These are phyloP conservation scores for Stichopus horrens DNA, from an alignment of 53 echinoderm and acorn worm genomes.

Conservation along the genomic window DNA sequence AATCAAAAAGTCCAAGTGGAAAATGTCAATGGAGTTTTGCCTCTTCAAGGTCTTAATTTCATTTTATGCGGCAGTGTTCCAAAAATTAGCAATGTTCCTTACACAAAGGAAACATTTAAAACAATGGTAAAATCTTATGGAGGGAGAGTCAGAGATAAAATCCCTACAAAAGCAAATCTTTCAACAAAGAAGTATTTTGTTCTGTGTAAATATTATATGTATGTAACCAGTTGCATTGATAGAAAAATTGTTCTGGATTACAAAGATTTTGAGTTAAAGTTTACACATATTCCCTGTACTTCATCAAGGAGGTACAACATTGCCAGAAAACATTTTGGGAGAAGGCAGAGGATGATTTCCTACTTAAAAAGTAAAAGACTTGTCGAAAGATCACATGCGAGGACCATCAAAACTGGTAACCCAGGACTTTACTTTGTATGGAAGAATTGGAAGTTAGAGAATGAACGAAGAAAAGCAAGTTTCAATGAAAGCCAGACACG, in stretches of 20 bases:
- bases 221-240: not conserved
- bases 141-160: conserved; percentile 8
- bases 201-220: not conserved
- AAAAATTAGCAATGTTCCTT: not conserved
- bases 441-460: conserved; percentile 27
- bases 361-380: not conserved
- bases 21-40: conserved; percentile 29
- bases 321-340: not conserved
- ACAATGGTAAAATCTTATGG: conserved; percentile 29
- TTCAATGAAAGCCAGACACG: conserved; percentile 12
- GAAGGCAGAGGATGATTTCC: not conserved
- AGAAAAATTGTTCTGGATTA: not conserved
- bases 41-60: not conserved
- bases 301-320: not conserved
- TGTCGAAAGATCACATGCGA: not conserved
- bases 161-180: not conserved
- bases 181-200: not conserved
- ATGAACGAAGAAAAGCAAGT: conserved; percentile 3
- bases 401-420: not conserved
- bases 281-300: not conserved
- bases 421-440: conserved; percentile 35
- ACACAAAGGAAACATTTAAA: conserved; percentile 1
- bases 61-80: conserved; percentile 23
- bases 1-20: not conserved
- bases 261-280: conserved; percentile 6